phyloP scores from a whole-genome alignment of 2,888 invertebrate genomes.

The Caprella mutica region DNA sequence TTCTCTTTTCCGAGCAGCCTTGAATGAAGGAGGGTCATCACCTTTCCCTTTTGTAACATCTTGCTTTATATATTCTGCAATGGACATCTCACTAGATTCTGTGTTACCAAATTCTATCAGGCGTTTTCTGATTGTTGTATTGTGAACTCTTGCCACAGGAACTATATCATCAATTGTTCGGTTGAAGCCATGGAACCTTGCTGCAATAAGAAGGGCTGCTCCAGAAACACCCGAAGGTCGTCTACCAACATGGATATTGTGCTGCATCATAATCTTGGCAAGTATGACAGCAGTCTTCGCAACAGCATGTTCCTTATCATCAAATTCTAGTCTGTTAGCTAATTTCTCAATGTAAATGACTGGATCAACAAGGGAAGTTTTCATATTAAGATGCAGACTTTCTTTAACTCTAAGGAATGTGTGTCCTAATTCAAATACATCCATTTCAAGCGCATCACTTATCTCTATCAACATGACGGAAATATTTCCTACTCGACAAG shows the following conservation, averaged over 20 bases:
- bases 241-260: constrained; percentile 91
- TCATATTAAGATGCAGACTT: constrained; percentile 78
- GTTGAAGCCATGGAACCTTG: constrained; percentile 81
- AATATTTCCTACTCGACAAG: constrained; percentile 87
- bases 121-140: constrained; percentile 77
- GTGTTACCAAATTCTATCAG: constrained; percentile 93
- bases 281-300: constrained; percentile 85
- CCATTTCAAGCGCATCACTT: constrained; percentile 92
- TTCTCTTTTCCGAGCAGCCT: constrained; percentile 76
- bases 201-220: constrained; percentile 55
- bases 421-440: constrained; percentile 87
- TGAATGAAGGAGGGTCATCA: constrained; percentile 93
- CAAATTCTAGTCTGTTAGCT: constrained; percentile 82
- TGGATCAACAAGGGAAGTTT: constrained; percentile 84
- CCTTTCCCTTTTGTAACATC: constrained; percentile 70
- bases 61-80: constrained; percentile 93
- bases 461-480: constrained; percentile 93
- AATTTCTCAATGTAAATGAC: constrained; percentile 91
- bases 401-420: constrained; percentile 81
- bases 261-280: constrained; percentile 94
- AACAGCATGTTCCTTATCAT: constrained; percentile 84
- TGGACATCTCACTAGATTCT: constrained; percentile 81
- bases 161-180: constrained; percentile 77
- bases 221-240: constrained; percentile 95
- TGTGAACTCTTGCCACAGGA: constrained; percentile 88